Evolutionary conservation across 2,888 invertebrate species (phyloP).

Genomic region (Rotaria macrura): DNA sequence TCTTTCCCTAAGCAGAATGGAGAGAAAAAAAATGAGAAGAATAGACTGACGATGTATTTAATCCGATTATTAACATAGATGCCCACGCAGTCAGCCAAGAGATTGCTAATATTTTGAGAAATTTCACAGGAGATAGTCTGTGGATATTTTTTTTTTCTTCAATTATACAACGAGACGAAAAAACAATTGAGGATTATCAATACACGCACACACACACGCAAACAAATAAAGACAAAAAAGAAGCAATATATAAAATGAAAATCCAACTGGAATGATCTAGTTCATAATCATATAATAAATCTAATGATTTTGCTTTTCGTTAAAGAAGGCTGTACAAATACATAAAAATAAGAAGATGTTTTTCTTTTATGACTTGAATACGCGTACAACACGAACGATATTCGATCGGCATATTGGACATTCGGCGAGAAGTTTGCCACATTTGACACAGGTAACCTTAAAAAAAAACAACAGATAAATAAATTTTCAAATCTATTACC

Average conservation of each 20-base stretch:
- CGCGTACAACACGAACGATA: constrained; percentile 74
- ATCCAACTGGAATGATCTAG: background rate
- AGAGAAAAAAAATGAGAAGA: background rate
- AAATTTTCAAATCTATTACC: no score
- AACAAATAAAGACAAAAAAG: background rate
- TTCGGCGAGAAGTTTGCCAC: constrained; percentile 73
- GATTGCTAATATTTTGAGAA: background rate
- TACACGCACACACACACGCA: background rate
- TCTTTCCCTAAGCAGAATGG: background rate
- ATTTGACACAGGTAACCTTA: constrained; percentile 68
- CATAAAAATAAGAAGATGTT: background rate
- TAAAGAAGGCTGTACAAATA: background rate
- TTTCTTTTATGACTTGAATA: constrained; percentile 64
- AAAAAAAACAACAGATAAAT: background rate
- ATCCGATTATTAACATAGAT: constrained; percentile 1
- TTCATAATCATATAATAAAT: background rate
- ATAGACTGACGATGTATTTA: background rate
- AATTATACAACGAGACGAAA: background rate
- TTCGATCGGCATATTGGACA: constrained; percentile 86
- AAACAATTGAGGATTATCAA: constrained; percentile 8
- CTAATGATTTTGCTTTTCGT: background rate
- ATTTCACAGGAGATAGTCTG: background rate
- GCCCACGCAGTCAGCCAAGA: background rate
- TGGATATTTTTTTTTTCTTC: background rate
- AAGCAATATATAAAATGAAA: background rate